These are phyloP conservation scores for Lonchura striata DNA, from an alignment of 2,113 vertebrate species.

Conservation along the genomic window DNA sequence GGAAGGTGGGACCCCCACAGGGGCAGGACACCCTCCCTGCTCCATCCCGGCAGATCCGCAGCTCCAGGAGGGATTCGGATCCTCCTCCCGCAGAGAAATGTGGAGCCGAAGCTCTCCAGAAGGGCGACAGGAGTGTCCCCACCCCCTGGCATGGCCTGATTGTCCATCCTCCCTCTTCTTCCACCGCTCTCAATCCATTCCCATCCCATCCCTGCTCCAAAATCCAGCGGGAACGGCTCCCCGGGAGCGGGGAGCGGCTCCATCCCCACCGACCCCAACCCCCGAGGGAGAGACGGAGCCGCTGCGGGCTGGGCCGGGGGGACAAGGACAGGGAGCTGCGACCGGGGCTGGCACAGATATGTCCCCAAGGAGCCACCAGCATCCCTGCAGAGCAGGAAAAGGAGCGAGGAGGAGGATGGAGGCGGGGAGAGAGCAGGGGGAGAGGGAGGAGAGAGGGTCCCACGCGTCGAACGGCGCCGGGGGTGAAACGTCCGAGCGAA, in stretches of 20 bases:
- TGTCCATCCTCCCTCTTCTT: neutral
- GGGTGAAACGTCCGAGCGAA: constrained; percentile 25
- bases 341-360: neutral
- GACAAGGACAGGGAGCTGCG: neutral
- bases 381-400: neutral
- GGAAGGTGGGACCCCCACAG: neutral
- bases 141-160: rapidly evolving
- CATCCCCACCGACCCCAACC: rapidly evolving
- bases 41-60: neutral
- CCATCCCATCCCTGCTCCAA: neutral
- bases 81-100: neutral
- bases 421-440: neutral
- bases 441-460: neutral
- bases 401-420: neutral
- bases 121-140: neutral
- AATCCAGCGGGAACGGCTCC: neutral
- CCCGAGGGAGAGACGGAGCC: neutral
- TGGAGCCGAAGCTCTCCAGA: neutral
- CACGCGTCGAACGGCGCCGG: neutral
- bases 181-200: rapidly evolving
- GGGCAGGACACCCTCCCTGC: rapidly evolving
- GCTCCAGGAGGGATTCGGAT: rapidly evolving
- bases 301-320: neutral
- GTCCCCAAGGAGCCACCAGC: neutral
- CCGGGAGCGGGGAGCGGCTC: neutral